Evolutionary conservation across 2,113 vertebrate genomes (phyloP).

Genomic region (Xiphorhynchus elegans): DNA sequence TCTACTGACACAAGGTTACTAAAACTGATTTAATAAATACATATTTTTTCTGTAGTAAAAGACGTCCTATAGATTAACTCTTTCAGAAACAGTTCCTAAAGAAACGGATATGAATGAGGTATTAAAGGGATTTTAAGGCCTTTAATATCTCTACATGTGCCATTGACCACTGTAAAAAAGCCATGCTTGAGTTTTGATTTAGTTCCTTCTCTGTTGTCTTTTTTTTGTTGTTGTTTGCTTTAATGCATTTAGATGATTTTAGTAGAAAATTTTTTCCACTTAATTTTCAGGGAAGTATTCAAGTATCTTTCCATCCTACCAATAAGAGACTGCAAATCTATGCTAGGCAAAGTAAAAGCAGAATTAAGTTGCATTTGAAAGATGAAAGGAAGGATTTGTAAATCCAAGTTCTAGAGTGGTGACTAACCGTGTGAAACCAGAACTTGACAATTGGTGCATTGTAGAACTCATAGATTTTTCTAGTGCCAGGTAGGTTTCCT

Average conservation of each 20-base stretch:
- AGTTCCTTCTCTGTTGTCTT: neutral
- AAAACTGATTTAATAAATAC: neutral
- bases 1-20: neutral
- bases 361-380: neutral
- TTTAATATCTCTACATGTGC: neutral
- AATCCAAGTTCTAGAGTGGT: neutral
- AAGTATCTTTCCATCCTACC: neutral
- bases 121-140: neutral
- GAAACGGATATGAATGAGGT: accelerated
- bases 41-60: neutral
- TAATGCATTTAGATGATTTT: neutral
- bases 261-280: neutral
- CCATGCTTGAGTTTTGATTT: neutral
- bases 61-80: neutral
- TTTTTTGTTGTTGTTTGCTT: neutral
- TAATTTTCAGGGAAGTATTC: neutral
- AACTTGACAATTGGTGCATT: constrained; percentile 96
- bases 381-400: neutral
- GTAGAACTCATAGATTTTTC: constrained; percentile 93
- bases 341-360: neutral
- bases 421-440: constrained; percentile 95
- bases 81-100: neutral
- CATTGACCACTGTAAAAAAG: neutral
- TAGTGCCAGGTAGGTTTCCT: constrained; percentile 76
- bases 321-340: neutral